Base-by-base conservation (phyloP, 2,113 vertebrate species). In the Hypanus sabinus region DNA sequence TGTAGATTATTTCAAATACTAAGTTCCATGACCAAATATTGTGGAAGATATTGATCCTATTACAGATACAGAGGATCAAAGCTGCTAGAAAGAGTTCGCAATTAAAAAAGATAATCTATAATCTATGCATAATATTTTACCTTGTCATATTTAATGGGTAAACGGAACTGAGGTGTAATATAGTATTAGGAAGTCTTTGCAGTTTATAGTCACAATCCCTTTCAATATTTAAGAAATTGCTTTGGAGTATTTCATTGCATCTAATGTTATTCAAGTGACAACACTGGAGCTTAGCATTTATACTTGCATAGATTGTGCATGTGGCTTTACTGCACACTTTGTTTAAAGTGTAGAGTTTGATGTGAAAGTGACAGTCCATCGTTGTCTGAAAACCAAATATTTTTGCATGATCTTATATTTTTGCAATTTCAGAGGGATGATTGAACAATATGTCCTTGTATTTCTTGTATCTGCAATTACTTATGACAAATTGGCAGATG, bases 91-190 rank as follows among this genome's bases (percentile, higher is more conserved):
- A n/a, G 75, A 77, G 12, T 33, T 79, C 9, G 76, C 33, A 79
- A 79, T 79, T 79, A 30, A 79, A 79, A n/a, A 79, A 79, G 75
- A 33, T 12, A 79, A 79, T 79, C 76, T 79, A 79, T 79, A 79
- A 33, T 33, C 76, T 33, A 79, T 79, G n/a, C 76, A 33, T 33
- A 79, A n/a, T 33, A 79, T 10, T 11, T 79, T 79, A 30, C 33
- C n/a, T 79, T 79, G 75, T 7, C 75, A 76, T 76, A 30, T 76
- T 33, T 79, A n/a, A 71, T 20, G 12, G 70, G 16, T 71, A 20
- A n/a, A 36, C 30, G n/a, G 0, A 79, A 14, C 3, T 33, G 30
- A 79, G 76, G 27, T 8, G 75, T 79, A 79, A 33, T 33, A n/a
- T 77, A n/a, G 76, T 79, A 79, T 79, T 79, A 3, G 76, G 16